Evolutionary conservation across 2,797 vertebrate genomes (phyloP), one percentile per base, ranked within the genome.

Genomic region (Hyperoplus lanceolatus): DNA sequence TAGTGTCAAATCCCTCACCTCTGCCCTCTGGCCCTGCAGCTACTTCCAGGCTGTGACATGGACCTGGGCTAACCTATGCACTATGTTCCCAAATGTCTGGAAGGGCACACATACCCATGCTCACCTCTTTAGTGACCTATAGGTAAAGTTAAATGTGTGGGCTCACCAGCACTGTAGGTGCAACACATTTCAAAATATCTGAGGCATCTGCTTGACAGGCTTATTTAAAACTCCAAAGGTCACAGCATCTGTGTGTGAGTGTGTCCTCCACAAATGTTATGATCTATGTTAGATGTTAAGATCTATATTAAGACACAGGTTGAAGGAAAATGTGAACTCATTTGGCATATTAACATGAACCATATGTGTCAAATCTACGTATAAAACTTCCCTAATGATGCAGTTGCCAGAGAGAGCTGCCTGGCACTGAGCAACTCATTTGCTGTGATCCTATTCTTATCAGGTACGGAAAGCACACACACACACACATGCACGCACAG

Each of bases 1-100:
- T 36, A 29, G 29, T 77, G 59, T 81, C 75, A 65, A 70, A 82
- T 83, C 75, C 21, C 54, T 86, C 45, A 77, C 81, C 87, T 87
- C 65, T 85, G 73, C 87, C 89, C 84, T 53, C 3, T 66, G 67
- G 68, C 77, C 79, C 57, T 70, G 51, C 53, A 42, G 81, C 63
- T 76, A 71, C 82, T 73, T 82, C 74, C 68, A 82, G 70, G 68
- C 46, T 83, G 71, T 57, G 72, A 77, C 56, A 48, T 49, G 73
- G 49, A 70, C 79, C 77, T 74, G 46, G 11, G 53, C 73, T 75
- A 73, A 82, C 80, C 77, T 71, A 8, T 57, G 73, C 71, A 73
- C 66, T 42, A 51, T 36, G 13, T 60, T 72, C 66, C 60, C 56
- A 82, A 76, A 86, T 86, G 56, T 79, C 79, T 84, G 5, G 62